Conservation (phyloP, 2,888 invertebrate genomes). For the Eustalomyia histrio region DNA sequence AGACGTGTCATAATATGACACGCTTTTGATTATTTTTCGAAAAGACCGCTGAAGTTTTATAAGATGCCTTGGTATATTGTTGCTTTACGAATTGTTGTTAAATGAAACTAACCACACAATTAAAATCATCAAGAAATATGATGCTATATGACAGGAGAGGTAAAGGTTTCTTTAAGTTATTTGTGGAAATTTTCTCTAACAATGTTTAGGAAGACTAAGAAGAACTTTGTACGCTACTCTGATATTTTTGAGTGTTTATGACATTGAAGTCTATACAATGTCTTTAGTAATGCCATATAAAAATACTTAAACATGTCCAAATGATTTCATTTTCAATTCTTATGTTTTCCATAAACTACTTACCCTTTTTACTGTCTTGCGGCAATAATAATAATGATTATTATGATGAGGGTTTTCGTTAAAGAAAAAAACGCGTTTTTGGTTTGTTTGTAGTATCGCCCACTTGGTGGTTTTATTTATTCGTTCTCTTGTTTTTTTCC, state of each 20-base stretch:
- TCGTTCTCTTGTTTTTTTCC: slow-evolving; percentile 6
- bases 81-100: slow-evolving; percentile 20
- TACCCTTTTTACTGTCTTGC: slow-evolving; percentile 8
- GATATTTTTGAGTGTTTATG: slow-evolving; percentile 55
- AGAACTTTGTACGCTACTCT: slow-evolving; percentile 16
- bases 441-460: slow-evolving; percentile 41
- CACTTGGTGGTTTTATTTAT: slow-evolving; percentile 25
- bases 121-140: slow-evolving; percentile 44
- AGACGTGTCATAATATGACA: slow-evolving; percentile 55
- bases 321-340: slow-evolving; percentile 56
- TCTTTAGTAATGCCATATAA: slow-evolving; percentile 54
- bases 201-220: neutral
- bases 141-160: slow-evolving; percentile 46
- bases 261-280: slow-evolving; percentile 60
- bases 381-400: slow-evolving; percentile 30
- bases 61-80: too few relatives aligned
- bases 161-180: slow-evolving; percentile 41
- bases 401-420: slow-evolving; percentile 46
- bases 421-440: slow-evolving; percentile 17
- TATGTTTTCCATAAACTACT: neutral
- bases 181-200: slow-evolving; percentile 20
- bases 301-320: slow-evolving; percentile 56
- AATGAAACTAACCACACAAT: slow-evolving; percentile 51
- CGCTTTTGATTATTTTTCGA: slow-evolving; percentile 47
- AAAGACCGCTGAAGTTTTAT: too few relatives aligned